Percentiles rank a stretch among this genome's conserved stretches.
These are phyloP conservation scores for Dysmachus trigonus DNA, from an alignment of 2,888 invertebrate genomes.

Conservation along the genomic window DNA sequence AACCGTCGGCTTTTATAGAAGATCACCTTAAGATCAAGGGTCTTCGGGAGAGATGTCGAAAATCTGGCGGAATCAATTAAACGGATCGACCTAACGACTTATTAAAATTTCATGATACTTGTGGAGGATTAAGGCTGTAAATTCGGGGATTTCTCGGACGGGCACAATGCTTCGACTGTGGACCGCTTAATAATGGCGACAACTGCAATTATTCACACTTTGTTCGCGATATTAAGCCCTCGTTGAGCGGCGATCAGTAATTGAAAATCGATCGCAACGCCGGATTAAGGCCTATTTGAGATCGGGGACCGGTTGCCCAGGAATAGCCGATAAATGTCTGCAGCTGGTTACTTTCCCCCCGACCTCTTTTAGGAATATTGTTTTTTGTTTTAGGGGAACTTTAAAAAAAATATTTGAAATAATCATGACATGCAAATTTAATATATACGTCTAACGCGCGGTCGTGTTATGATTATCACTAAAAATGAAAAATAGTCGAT, in stretches of 20 bases:
- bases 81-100: not conserved
- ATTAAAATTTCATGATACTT: slow-evolving; percentile 17
- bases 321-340: not conserved
- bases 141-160: slow-evolving; percentile 6
- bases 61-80: slow-evolving; percentile 2
- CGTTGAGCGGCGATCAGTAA: not conserved
- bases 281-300: not conserved
- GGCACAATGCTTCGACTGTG: not conserved
- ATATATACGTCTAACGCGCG: not conserved
- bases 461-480: not conserved
- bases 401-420: not conserved
- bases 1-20: slow-evolving; percentile 10
- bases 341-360: not conserved
- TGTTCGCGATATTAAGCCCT: not conserved
- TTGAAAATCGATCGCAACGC: slow-evolving; percentile 15
- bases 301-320: not conserved
- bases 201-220: slow-evolving; percentile 20
- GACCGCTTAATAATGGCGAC: not conserved
- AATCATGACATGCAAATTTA: slow-evolving; percentile 28
- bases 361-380: not conserved
- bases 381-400: not conserved
- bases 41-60: not conserved
- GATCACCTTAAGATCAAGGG: not conserved
- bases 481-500: not conserved
- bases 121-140: slow-evolving; percentile 5